These are phyloP conservation scores for Lepidocyrtoides sp. DNA, from an alignment of 2,888 invertebrate genomes.

Conservation along the genomic window DNA sequence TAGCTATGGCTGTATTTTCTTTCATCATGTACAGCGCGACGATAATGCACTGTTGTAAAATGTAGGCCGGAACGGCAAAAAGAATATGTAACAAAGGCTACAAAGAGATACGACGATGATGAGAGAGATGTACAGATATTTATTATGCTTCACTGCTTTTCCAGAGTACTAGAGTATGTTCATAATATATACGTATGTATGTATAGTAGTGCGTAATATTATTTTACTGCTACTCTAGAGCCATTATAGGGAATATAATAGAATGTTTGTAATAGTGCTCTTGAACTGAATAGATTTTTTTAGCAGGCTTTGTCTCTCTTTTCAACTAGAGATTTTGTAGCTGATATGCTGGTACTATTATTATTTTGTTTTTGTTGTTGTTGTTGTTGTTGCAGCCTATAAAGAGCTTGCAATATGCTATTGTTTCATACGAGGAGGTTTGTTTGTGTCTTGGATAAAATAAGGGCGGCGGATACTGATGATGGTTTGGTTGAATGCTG, in stretches of 20 bases:
- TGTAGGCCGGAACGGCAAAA: background rate
- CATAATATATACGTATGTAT: background rate
- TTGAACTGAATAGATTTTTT: slow-evolving; percentile 3
- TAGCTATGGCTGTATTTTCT: background rate
- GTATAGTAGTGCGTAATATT: background rate
- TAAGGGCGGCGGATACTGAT: background rate
- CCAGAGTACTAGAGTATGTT: no score
- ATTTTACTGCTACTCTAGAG: background rate
- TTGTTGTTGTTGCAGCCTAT: background rate
- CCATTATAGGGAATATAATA: background rate
- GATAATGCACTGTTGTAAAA: background rate
- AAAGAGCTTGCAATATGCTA: background rate
- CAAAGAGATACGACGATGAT: no score
- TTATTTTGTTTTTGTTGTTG: no score
- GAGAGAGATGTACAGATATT: no score
- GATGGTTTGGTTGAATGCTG: background rate
- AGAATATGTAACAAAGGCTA: background rate
- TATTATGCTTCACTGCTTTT: no score
- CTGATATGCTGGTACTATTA: no score
- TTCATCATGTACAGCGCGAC: no score
- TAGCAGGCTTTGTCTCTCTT: background rate
- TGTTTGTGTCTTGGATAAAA: background rate
- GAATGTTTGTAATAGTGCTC: background rate
- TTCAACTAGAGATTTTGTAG: background rate
- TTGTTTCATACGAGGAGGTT: background rate